A percentile compares a stretch with the other conserved stretches of the same genome.
Conservation (phyloP, 2,888 invertebrate species). For the Caenorhabditis panamensis region DNA sequence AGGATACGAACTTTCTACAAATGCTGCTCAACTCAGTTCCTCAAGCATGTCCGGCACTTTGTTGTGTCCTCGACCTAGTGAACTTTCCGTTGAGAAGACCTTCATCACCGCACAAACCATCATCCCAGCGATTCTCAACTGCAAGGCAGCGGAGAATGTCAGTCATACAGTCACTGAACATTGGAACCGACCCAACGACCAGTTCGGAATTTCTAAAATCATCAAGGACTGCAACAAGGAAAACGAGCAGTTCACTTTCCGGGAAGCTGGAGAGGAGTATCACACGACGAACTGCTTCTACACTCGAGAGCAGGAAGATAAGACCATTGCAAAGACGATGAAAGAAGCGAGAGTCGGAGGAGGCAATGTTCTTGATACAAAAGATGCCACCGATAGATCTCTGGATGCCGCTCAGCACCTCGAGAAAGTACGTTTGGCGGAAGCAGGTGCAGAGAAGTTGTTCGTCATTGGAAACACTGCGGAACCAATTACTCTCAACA, state of each 20-base stretch:
- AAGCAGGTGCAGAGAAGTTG: slow-evolving; percentile 60
- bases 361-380: slow-evolving; percentile 53
- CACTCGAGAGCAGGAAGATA: slow-evolving; percentile 56
- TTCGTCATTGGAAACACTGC: slow-evolving; percentile 62
- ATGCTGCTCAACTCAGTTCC: slow-evolving; percentile 50
- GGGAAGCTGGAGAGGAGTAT: slow-evolving; percentile 67
- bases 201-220: slow-evolving; percentile 50
- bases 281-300: slow-evolving; percentile 75
- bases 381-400: slow-evolving; percentile 52
- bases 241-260: slow-evolving; percentile 53
- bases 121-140: slow-evolving; percentile 40
- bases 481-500: slow-evolving; percentile 27
- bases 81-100: slow-evolving; percentile 58
- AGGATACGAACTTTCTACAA: slow-evolving; percentile 57
- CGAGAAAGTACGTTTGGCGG: slow-evolving; percentile 63
- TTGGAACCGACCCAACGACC: slow-evolving; percentile 48
- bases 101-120: slow-evolving; percentile 64
- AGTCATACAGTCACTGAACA: slow-evolving; percentile 52
- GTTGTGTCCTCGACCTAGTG: slow-evolving; percentile 63
- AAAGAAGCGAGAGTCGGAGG: slow-evolving; percentile 71
- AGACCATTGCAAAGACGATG: slow-evolving; percentile 52
- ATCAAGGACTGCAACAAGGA: slow-evolving; percentile 61
- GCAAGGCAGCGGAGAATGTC: slow-evolving; percentile 44
- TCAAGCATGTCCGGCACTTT: slow-evolving; percentile 51
- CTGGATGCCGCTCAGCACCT: slow-evolving; percentile 50